phyloP scores from a whole-genome alignment of 1,140 invertebrate genomes.

The Leptinotarsa lineolata region DNA sequence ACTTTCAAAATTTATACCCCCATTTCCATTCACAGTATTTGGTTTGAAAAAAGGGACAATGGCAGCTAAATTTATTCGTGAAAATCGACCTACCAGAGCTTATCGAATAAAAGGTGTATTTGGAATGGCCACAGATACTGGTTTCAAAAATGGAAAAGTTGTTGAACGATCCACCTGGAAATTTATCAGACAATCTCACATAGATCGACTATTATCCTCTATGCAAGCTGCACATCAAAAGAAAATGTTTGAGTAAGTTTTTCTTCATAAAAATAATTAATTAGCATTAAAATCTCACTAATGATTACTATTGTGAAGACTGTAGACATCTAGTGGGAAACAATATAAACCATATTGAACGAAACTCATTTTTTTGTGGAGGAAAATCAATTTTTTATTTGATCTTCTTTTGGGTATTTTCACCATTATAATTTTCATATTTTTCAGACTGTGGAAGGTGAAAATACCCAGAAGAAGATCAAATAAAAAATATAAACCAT shows the following conservation, averaged over 20 bases:
- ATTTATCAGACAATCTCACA: conserved; percentile 66
- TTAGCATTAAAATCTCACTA: conserved; percentile 14
- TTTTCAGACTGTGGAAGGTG: too few relatives aligned
- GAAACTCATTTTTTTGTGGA: too few relatives aligned
- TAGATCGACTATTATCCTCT: conserved; percentile 74
- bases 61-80: conserved; percentile 61
- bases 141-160: conserved; percentile 73
- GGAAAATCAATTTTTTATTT: too few relatives aligned
- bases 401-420: too few relatives aligned
- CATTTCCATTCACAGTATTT: conserved; percentile 60
- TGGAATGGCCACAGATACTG: conserved; percentile 77
- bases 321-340: too few relatives aligned
- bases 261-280: conserved; percentile 9
- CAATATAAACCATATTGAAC: too few relatives aligned
- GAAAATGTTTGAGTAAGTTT: conserved; percentile 79
- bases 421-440: too few relatives aligned
- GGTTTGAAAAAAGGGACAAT: conserved; percentile 71
- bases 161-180: conserved; percentile 72
- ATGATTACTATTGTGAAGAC: neutral
- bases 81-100: conserved; percentile 63
- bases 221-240: conserved; percentile 83
- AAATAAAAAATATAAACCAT: too few relatives aligned
- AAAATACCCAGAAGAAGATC: too few relatives aligned
- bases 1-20: too few relatives aligned
- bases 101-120: conserved; percentile 80